Base-by-base conservation (phyloP, 2,113 vertebrate species). In the Carettochelys insculpta region DNA sequence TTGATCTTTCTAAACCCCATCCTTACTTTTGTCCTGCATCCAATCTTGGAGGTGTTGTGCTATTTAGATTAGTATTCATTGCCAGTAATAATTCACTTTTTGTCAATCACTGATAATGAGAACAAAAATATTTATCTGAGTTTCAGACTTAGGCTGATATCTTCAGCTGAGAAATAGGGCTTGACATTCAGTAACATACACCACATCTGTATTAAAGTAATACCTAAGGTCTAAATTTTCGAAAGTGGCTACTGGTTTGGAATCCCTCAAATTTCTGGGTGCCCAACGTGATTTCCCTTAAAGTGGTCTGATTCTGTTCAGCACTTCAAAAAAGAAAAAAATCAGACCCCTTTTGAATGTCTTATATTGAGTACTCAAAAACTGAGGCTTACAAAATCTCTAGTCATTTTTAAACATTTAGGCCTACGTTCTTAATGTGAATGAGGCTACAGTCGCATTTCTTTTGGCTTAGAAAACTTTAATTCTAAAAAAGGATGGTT, bases 81-180 rank as follows among this genome's bases (percentile, higher is more conserved):
- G 24, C 83, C 96, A 89, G 58, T 1, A 4, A 43, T 84, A 81
- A 76, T 85, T 95, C 12, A 29, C 85, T 94, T 95, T 92, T 92
- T 41, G 76, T 85, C 87, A 76, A n/a, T 95, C 93, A 88, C 77
- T 6, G 80, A 1, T 86, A 91, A 88, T 89, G 71, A 31, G 56
- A 91, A 92, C 95, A 91, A 82, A 96, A 94, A 84, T 83, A 82
- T 85, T 85, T 94, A 87, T 90, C 90, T 95, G 92, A 13, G 0
- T 73, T 92, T 96, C 91, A 92, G 92, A 82, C 83, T 94, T 86
- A 12, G 78, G 68, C 6, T 75, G 38, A 56, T 82, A 88, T 92
- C 94, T 94, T 96, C 53, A 61, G 81, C 78, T 86, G 75, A 71
- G 93, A 96, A 95, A 96, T 89, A 92, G 83, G 58, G 89, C 71